These are phyloP conservation scores for Trichoplusia ni DNA, from an alignment of 1,140 invertebrate species.

Conservation along the genomic window DNA sequence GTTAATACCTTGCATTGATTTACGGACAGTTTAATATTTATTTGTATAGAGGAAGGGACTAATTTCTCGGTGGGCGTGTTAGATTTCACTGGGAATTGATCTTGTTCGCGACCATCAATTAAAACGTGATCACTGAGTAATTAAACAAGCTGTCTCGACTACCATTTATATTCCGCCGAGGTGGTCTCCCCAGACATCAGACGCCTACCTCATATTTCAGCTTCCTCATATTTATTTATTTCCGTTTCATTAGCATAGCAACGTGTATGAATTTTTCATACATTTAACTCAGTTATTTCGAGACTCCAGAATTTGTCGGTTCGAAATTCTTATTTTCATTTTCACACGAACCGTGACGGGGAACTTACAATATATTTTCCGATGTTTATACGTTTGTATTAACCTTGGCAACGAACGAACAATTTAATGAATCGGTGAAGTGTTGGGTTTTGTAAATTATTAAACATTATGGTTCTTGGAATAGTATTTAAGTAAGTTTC, in stretches of 20 bases:
- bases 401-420: slow-evolving; percentile 32
- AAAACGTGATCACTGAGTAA: slow-evolving; percentile 10
- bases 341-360: neutral
- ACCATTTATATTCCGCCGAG: slow-evolving; percentile 12
- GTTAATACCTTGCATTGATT: neutral
- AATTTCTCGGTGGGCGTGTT: slow-evolving; percentile 5
- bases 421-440: slow-evolving; percentile 28
- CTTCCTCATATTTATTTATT: too few species aligned
- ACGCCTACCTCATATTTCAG: slow-evolving; percentile 4
- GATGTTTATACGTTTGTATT: slow-evolving; percentile 20
- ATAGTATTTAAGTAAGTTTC: slow-evolving; percentile 39
- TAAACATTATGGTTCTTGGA: slow-evolving; percentile 25
- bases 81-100: slow-evolving; percentile 27
- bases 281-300: slow-evolving; percentile 12
- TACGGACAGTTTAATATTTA: neutral
- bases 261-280: slow-evolving; percentile 11
- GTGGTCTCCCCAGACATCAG: slow-evolving; percentile 17
- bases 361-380: slow-evolving; percentile 12
- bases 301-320: neutral
- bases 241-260: slow-evolving; percentile 6
- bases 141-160: slow-evolving; percentile 17
- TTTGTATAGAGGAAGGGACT: slow-evolving; percentile 3
- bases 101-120: slow-evolving; percentile 24
- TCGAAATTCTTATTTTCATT: slow-evolving; percentile 11
- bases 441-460: neutral